Evolutionary conservation across 1,140 invertebrate species (phyloP).

Genomic region (Parasteatoda tepidariorum): DNA sequence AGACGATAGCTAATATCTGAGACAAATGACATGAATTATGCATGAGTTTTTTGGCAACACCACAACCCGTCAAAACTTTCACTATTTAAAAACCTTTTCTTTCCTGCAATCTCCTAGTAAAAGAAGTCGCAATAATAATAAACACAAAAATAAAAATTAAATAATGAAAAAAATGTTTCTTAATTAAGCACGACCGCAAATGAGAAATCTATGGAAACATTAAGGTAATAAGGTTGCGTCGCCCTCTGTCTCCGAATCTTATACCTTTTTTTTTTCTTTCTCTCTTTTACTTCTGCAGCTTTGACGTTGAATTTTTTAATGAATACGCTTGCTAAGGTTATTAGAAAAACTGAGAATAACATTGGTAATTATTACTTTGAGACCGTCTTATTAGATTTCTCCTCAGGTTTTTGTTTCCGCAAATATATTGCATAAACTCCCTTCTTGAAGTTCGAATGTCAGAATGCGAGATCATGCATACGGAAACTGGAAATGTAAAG

Average conservation of each 20-base stretch:
- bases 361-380: conserved; percentile 57
- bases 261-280: conserved; percentile 1
- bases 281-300: conserved; percentile 11
- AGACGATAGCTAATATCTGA: conserved; percentile 59
- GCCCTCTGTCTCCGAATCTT: conserved; percentile 21
- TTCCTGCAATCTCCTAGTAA: neutral
- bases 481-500: conserved; percentile 47
- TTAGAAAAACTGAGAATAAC: conserved; percentile 44
- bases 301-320: conserved; percentile 55
- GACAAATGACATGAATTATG: conserved; percentile 61
- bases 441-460: conserved; percentile 38
- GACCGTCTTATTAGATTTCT: conserved; percentile 40
- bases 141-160: conserved; percentile 52
- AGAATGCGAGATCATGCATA: conserved; percentile 23
- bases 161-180: conserved; percentile 42
- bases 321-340: conserved; percentile 44
- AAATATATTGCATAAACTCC: conserved; percentile 29
- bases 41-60: conserved; percentile 58
- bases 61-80: conserved; percentile 53
- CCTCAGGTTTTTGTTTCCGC: conserved; percentile 26
- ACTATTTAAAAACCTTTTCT: conserved; percentile 57
- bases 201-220: conserved; percentile 60
- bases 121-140: conserved; percentile 49
- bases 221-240: conserved; percentile 53
- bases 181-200: conserved; percentile 59